phyloP scores from a whole-genome alignment of 1,140 invertebrate genomes.

The Carposina sasakii region DNA sequence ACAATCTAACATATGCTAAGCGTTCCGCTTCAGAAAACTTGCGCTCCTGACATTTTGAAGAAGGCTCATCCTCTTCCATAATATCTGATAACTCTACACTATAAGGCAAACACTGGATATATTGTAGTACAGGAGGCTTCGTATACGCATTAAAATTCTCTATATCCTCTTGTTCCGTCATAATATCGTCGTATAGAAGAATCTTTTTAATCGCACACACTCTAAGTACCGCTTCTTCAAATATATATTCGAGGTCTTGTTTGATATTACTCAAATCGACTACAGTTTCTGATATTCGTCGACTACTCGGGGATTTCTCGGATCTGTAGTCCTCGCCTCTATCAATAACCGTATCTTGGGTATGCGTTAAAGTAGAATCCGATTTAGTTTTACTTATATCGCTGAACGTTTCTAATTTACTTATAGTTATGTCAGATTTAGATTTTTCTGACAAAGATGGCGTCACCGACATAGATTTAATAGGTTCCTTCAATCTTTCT shows the following conservation, averaged over 20 bases:
- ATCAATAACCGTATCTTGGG: slow-evolving; percentile 64
- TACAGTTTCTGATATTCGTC: slow-evolving; percentile 57
- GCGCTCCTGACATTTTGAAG: slow-evolving; percentile 42
- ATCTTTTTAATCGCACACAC: slow-evolving; percentile 43
- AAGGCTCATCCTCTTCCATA: slow-evolving; percentile 62
- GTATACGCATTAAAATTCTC: slow-evolving; percentile 60
- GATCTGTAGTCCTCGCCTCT: slow-evolving; percentile 34
- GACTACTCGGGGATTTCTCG: slow-evolving; percentile 34
- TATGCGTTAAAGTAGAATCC: slow-evolving; percentile 57
- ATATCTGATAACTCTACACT: slow-evolving; percentile 63
- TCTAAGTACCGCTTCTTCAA: slow-evolving; percentile 44
- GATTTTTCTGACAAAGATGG: slow-evolving; percentile 61
- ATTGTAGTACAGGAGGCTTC: slow-evolving; percentile 44
- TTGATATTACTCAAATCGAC: slow-evolving; percentile 56
- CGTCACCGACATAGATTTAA: slow-evolving; percentile 47
- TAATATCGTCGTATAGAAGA: slow-evolving; percentile 44
- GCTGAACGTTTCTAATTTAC: slow-evolving; percentile 61
- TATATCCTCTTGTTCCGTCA: slow-evolving; percentile 58
- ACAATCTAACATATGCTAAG: slow-evolving; percentile 27
- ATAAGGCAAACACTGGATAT: slow-evolving; percentile 43
- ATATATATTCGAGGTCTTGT: slow-evolving; percentile 58
- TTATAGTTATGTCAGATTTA: slow-evolving; percentile 68
- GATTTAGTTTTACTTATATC: slow-evolving; percentile 65
- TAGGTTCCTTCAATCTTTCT: slow-evolving; percentile 40
- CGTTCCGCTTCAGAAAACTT: slow-evolving; percentile 35